These are phyloP conservation scores for Cryptoleucopteryx plumbea DNA, from an alignment of 2,113 vertebrate genomes.

Conservation along the genomic window DNA sequence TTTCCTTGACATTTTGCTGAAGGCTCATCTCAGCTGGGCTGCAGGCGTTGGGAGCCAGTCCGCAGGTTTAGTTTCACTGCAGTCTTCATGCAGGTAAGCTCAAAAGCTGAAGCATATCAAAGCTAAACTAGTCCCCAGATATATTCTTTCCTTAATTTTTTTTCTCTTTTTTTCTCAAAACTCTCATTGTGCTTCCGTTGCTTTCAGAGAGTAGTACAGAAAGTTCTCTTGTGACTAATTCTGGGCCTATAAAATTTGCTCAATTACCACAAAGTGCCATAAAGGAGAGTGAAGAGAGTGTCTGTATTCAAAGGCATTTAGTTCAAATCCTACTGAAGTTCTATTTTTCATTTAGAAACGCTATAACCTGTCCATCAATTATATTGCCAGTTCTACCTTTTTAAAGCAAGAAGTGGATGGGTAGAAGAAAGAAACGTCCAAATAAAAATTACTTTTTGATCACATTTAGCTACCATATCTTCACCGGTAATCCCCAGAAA, in stretches of 20 bases:
- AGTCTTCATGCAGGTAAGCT: background rate
- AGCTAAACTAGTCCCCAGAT: background rate
- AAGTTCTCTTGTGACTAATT: conserved; percentile 3
- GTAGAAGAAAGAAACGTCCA: background rate
- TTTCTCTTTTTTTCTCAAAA: background rate
- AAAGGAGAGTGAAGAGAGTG: background rate
- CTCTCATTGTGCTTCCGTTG: background rate
- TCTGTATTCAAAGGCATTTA: background rate
- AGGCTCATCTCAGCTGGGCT: background rate
- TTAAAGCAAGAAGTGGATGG: background rate
- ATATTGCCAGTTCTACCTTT: background rate
- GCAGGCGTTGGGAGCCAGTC: background rate
- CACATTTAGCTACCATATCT: background rate
- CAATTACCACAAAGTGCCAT: background rate
- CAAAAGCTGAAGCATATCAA: background rate
- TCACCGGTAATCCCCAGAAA: background rate
- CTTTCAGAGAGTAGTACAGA: background rate
- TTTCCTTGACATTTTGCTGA: background rate
- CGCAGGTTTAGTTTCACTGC: background rate
- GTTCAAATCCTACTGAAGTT: background rate
- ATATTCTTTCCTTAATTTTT: background rate
- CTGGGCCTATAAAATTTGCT: background rate
- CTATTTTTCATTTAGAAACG: background rate
- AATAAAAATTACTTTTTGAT: background rate
- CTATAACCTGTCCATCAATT: background rate